Base-by-base conservation (phyloP, 1,140 invertebrate genomes). In the Wiebesia pumilae region DNA sequence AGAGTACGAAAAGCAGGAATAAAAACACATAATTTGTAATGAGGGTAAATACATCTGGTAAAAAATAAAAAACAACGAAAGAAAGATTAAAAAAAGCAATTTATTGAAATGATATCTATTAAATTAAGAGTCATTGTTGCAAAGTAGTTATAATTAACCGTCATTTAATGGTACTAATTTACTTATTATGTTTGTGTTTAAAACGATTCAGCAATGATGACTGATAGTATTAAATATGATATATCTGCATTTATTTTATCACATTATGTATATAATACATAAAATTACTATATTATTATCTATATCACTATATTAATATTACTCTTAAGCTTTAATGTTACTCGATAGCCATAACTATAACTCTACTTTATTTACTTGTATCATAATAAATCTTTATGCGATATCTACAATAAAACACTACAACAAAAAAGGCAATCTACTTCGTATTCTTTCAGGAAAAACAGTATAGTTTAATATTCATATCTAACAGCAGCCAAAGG, bases 381-480 rank as follows among this genome's bases (percentile, higher is more conserved):
- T 33, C 9, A 79, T 14, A 54, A 47, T 77, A 30, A 77, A 30
- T 51, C 21, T 77, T n/a, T 38, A 30, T 47, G 14, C 1, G 0
- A 47, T 51, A 4, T 7, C 30, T 77, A 77, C 7, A 51, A 51
- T n/a, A 9, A 77, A 77, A 62, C 27, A 24, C 24, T 2, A 4
- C 58, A 62, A 24, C 58, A 62, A 62, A 62, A 75, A 38, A 75
- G 21, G 38, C 71, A 75, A 79, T 47, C n/a, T 38, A 38, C 69
- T 40, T 9, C 33, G 27, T 30, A 79, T 58, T 79, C 77, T 40
- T 78, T 47, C 24, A n/a, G 27, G 47, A 84, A 78, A 67, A 67
- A 65, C 51, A 58, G 40, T 78, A 43, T 30, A 33, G 65, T 81
- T 86, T 81, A 75, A 75, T 77, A 81, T 86, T 81, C 84, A 77